Base-by-base conservation (phyloP, 2,888 invertebrate species). In the Petrophora chlorosata region DNA sequence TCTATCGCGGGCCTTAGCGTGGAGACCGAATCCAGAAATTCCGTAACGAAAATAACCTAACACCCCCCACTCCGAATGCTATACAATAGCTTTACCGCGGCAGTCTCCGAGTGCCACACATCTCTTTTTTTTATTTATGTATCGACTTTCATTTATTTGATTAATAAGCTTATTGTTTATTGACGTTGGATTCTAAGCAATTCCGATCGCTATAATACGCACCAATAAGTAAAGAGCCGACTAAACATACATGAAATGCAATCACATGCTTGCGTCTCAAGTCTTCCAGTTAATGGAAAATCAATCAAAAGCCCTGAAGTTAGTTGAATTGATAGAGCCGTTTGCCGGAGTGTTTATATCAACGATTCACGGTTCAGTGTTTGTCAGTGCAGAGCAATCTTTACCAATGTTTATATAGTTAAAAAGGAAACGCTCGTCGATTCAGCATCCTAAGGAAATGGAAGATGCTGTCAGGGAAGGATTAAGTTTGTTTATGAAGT, bases 281-380 rank as follows among this genome's bases (percentile, higher is more conserved):
- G 12, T 16, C 36, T 33, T 26, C 19, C 32, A 32, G 38, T 19
- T 45, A 32, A 45, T 33, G 26, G 32, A 45, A 45, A 45, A 45
- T 33, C 38, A 33, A 45, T 45, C 38, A 39, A 17, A 22, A 45
- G 19, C 19, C 3, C 14, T 32, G 38, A 9, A 28, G 28, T 16
- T 16, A 32, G 36, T 8, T 12, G 13, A 16, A 25, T 23, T 7
- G 33, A 33, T 26, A 38, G 22, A 35, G 13, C 4, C 19, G 17
- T 19, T 10, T 10, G 14, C 12, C 26, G 22, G n/a, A n/a, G n/a
- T 29, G 19, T 14, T 38, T 33, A 38, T 41, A 40, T 47, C 35
- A 30, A 40, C 23, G 29, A 13, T 23, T 26, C 25, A 23, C 34
- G 25, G 35, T 41, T 41, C 40, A 47, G 7, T 25, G 35, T 25